Conservation (phyloP, 2,113 vertebrate genomes). For the Catharus bicknelli region DNA sequence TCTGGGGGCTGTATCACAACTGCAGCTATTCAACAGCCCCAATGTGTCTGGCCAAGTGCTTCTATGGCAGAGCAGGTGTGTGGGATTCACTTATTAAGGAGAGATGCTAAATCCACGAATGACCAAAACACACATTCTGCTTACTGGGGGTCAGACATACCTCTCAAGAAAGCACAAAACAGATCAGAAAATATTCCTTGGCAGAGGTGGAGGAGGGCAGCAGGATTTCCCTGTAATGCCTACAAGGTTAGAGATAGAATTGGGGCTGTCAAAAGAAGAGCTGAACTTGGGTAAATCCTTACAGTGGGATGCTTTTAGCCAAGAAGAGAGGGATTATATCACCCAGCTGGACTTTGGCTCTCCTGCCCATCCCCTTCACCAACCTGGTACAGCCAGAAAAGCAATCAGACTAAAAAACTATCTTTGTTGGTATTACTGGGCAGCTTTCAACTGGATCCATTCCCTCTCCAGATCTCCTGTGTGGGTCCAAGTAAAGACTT, state of each 20-base stretch:
- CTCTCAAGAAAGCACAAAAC: not conserved
- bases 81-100: not conserved
- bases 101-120: not conserved
- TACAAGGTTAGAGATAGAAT: not conserved
- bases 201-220: not conserved
- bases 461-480: not conserved
- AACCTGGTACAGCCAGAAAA: not conserved
- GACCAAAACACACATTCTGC: not conserved
- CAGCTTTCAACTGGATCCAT: not conserved
- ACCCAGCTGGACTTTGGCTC: not conserved
- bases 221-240: not conserved
- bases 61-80: slow-evolving; percentile 44
- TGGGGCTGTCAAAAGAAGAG: not conserved
- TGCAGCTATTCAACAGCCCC: slow-evolving; percentile 10
- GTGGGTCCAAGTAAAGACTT: not conserved
- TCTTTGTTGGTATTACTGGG: not conserved
- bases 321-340: not conserved
- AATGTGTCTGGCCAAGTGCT: slow-evolving; percentile 9
- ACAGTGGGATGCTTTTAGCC: not conserved
- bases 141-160: not conserved
- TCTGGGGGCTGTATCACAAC: slow-evolving; percentile 31
- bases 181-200: not conserved
- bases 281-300: not conserved
- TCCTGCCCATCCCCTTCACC: not conserved
- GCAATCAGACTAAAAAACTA: not conserved